Base-by-base conservation (phyloP, 1,140 invertebrate genomes). In the Battus philenor region DNA sequence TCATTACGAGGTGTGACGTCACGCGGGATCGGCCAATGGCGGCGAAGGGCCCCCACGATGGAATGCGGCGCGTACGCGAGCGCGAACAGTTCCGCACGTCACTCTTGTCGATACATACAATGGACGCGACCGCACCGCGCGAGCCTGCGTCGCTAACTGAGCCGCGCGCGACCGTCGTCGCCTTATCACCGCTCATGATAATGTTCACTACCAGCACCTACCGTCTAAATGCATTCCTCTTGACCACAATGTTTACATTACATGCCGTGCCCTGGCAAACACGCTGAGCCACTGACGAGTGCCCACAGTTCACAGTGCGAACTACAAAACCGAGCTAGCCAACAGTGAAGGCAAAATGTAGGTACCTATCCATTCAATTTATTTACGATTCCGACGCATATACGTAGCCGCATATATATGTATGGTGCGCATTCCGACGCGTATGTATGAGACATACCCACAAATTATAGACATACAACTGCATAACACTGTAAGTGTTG, bases 1-100 rank as follows among this genome's bases (percentile, higher is more conserved):
- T 92, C 91, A 92, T 92, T 92, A 92, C 91, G 90, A 91, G 68
- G 87, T 88, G 88, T 92, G 90, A 92, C 90, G 90, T 91, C 91
- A 91, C 89, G 88, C 88, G 88, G 88, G 81, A 61, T 80, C 84
- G 79, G 75, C 88, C 88, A 89, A 89, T 89, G 78, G 80, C 75
- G 73, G 76, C 87, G 87, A 90, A 85, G 78, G 89, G 90, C 90
- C 89, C 90, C 88, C 88, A 87, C 88, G 90, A 90, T 89, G 90
- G 90, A 91, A 91, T 91, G 91, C 90, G 90, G 78, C 76, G 80
- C 78, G 78, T 81, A 83, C 80, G 81, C 78, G 79, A 78, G 67
- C 76, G 76, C 76, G 72, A 75, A 76, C 69, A 68, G 55, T 66
- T 68, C 64, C 62, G 70, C 63, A 68, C 74, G 73, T 70, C 74